These are phyloP conservation scores for Cynopterus sphinx DNA, from an alignment of 2,797 vertebrate genomes.

Conservation along the genomic window DNA sequence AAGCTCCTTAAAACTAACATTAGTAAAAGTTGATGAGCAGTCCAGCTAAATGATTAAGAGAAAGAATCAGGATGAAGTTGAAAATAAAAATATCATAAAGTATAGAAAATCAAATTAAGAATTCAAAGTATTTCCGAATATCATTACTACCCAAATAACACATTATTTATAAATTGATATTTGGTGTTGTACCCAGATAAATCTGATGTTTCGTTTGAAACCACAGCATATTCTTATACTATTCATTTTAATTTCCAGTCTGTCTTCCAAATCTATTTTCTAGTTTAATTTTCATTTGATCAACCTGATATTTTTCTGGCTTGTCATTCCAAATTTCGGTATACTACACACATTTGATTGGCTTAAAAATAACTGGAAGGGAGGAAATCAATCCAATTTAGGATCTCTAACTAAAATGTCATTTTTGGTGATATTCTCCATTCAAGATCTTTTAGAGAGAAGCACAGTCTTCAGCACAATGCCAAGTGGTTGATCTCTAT, in stretches of 20 bases:
- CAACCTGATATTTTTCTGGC: neutral
- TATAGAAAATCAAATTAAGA: neutral
- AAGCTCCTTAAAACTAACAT: neutral
- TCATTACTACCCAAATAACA: neutral
- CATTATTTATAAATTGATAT: slow-evolving; percentile 26
- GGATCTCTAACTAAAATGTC: neutral
- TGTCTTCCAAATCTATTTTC: neutral
- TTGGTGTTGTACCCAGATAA: neutral
- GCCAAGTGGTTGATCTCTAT: neutral
- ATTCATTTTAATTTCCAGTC: neutral
- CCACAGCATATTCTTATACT: neutral
- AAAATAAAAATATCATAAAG: neutral
- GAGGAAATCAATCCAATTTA: neutral
- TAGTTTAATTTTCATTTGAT: slow-evolving; percentile 17
- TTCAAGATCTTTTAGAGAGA: neutral
- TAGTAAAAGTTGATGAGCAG: neutral
- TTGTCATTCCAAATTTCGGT: neutral
- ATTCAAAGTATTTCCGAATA: neutral
- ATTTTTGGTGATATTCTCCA: neutral
- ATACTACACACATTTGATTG: neutral
- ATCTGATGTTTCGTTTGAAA: neutral
- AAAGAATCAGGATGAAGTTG: neutral
- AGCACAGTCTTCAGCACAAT: neutral
- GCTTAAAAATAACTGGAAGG: neutral
- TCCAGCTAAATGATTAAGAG: neutral